Evolutionary conservation across 2,113 vertebrate genomes (phyloP), one percentile per base, ranked within the genome.

Genomic region (Tor tambroides): DNA sequence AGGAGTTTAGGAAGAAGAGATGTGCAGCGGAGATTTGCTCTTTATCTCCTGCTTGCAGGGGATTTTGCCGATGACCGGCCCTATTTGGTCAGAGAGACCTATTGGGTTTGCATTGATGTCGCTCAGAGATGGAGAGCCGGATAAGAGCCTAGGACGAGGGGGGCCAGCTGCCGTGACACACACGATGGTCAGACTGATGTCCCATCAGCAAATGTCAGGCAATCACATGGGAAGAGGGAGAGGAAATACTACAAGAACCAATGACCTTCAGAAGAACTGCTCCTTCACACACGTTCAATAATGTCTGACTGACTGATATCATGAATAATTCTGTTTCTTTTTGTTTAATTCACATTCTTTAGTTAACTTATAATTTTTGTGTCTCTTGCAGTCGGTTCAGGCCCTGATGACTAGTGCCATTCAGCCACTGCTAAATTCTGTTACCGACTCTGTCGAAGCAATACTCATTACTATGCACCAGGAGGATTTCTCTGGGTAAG

Each of bases 391-490:
- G 98, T 94, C 88, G 1, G 92, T 98, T 69, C 94, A 96, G 88
- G 93, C 92, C 88, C 95, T 99, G 61, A 99, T 99, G 98, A 95
- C 93, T 88, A 96, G 88, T 23, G 97, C 98, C 0, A 93, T 99
- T 79, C 97, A 98, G 86, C 98, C 98, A 0, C 94, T 99, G 0
- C 94, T 99, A 84, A 97, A 94, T 91, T 99, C 98, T 0, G 97
- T 99, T 41, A 96, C 94, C 4, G 98, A 99, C 90, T 98, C 98
- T 11, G 94, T 99, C 30, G 97, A 99, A 91, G 97, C 98, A 90
- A 99, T 99, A 91, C 97, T 99, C 92, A 97, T 99, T 92, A 99
- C 98, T 0, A 95, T 99, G 93, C 98, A 99, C 88, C 98, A 98
- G 84, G 98, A 99, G 90, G 98, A 99, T 90, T 99, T 99, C 90